Percentiles rank a stretch among this genome's conserved stretches.
Evolutionary conservation across 2,113 vertebrate species (phyloP).

Genomic region (Hiodon tergisus): DNA sequence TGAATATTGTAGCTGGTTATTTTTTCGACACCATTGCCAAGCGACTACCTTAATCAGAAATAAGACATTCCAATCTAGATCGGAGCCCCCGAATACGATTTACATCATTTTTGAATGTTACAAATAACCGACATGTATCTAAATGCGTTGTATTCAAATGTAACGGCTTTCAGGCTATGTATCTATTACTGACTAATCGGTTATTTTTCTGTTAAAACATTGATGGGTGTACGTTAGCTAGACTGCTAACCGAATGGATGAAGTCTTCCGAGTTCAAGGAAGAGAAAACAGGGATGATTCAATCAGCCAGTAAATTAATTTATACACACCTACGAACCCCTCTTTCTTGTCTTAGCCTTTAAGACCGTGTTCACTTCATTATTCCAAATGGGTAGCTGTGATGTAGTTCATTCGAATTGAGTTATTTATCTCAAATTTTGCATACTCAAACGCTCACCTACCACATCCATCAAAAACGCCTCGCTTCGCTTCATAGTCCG

Average conservation of each 20-base stretch:
- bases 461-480: conserved; percentile 21
- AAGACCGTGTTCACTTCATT: conserved; percentile 24
- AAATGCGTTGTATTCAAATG: not conserved
- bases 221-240: not conserved
- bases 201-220: not conserved
- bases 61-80: too few relatives aligned
- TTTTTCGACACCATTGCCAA: too few relatives aligned
- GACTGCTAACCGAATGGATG: not conserved
- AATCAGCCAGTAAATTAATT: not conserved
- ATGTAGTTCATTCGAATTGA: not conserved
- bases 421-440: not conserved
- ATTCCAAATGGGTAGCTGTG: not conserved
- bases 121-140: too few relatives aligned
- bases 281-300: not conserved
- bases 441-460: not conserved
- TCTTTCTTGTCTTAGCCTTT: conserved; percentile 16
- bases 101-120: too few relatives aligned
- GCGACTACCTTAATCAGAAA: too few relatives aligned
- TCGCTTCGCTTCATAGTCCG: not conserved
- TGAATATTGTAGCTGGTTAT: too few relatives aligned
- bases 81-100: too few relatives aligned
- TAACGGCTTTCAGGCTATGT: not conserved
- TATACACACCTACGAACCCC: conserved; percentile 9
- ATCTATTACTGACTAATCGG: not conserved
- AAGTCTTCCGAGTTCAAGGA: not conserved